These are phyloP conservation scores for Porites divaricata DNA, from an alignment of 92 coral and sea anemone species.

Conservation along the genomic window DNA sequence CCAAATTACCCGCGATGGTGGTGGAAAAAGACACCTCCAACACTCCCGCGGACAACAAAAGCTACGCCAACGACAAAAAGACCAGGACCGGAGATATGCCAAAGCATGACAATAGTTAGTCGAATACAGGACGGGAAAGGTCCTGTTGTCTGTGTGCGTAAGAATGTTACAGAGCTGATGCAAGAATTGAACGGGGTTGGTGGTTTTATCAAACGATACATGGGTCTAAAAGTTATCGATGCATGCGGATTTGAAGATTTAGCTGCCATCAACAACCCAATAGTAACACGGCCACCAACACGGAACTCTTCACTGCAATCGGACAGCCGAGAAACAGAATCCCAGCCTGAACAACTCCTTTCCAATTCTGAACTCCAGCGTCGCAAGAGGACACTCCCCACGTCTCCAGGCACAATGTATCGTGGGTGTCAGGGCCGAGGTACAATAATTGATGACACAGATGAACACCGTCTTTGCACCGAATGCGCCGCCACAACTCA, in stretches of 20 bases:
- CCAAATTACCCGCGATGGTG: not conserved
- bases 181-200: constrained; percentile 35
- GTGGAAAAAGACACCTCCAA: not conserved
- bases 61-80: not conserved
- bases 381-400: constrained; percentile 28
- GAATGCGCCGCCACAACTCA: constrained; percentile 57
- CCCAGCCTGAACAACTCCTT: not conserved
- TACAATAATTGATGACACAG: constrained; percentile 17
- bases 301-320: not conserved
- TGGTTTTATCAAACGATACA: constrained; percentile 44
- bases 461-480: constrained; percentile 48
- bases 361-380: not conserved
- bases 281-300: not conserved
- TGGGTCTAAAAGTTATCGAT: constrained; percentile 21
- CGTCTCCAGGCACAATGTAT: constrained; percentile 21
- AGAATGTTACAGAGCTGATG: constrained; percentile 22
- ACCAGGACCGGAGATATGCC: constrained; percentile 29
- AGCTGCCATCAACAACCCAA: not conserved
- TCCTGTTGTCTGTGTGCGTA: constrained; percentile 31
- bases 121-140: constrained; percentile 11
- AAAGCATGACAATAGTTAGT: not conserved
- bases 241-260: constrained; percentile 55
- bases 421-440: constrained; percentile 52
- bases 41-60: not conserved
- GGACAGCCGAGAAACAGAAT: not conserved